Base-by-base conservation (phyloP, 2,888 invertebrate species). In the Clistopyga incitator region DNA sequence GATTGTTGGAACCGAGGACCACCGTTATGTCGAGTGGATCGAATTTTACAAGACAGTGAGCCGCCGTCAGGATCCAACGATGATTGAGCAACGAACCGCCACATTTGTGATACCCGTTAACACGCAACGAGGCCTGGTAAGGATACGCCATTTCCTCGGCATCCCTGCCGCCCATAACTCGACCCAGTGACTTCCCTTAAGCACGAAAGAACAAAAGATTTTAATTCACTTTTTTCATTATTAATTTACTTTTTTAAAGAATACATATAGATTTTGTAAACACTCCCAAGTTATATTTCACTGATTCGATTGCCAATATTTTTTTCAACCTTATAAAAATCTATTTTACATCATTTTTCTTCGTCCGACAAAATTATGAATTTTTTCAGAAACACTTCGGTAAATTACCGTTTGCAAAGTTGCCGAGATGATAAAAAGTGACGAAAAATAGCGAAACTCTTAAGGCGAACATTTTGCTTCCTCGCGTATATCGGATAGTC, bases 61-160 rank as follows among this genome's bases (percentile, higher is more conserved):
- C 84, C 4, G 86, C 87, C 2, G 87, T 89, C 15, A 88, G 65
- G 11, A 88, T 81, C 86, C 87, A 88, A 52, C 81, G 65, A 38
- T 85, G 52, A 65, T 84, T 85, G 15, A 88, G 8, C 25, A 88
- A 54, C 15, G 87, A 86, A 64, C 87, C 87, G 25, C 87, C 88
- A 70, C 88, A 88, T 45, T 81, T 80, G 56, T 88, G 87, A 54
- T 25, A 23, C 8, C 86, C 86, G n/a, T 64, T 18, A 15, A 85
- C 68, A n/a, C 86, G 84, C 18, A 88, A 20, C 8, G 88, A 88
- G 6, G 78, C 85, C 47, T 86, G 86, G 59, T 87, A 88, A 50
- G 87, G 87, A 79, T 86, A 86, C 6, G 64, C 86, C 47, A 77
- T 56, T 0, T 85, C 78, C 25, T 75, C 59, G 15, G 87, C 88